These are phyloP conservation scores for Trachelus tabidus DNA, from an alignment of 2,888 invertebrate genomes.

Conservation along the genomic window DNA sequence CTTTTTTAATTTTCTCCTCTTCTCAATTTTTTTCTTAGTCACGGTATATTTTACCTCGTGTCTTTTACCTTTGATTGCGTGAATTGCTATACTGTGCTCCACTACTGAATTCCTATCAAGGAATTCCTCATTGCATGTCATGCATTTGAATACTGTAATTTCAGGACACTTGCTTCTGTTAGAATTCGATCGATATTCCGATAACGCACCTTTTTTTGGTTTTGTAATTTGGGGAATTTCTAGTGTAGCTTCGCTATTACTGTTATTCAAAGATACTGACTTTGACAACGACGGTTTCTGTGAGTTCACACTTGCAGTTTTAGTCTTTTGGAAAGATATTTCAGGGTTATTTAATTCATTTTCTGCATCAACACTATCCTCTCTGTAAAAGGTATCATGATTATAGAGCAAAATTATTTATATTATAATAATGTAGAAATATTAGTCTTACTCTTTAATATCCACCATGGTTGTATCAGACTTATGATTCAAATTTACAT, in stretches of 20 bases:
- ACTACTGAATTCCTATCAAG: neutral
- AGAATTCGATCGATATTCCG: neutral
- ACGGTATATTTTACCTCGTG: neutral
- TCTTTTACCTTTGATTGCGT: neutral
- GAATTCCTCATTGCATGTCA: neutral
- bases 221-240: neutral
- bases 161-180: neutral
- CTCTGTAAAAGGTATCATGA: neutral
- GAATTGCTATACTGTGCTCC: neutral
- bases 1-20: neutral
- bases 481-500: neutral
- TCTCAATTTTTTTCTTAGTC: neutral
- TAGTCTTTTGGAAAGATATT: neutral
- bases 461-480: neutral
- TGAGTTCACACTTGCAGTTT: neutral
- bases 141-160: neutral
- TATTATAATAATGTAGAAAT: neutral
- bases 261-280: neutral
- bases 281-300: neutral
- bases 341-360: neutral
- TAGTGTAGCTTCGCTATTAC: neutral
- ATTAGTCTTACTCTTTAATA: neutral
- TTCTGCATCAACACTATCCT: neutral
- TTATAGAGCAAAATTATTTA: neutral
- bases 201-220: neutral